Base-by-base conservation (phyloP, 2,797 vertebrate species). In the Mormyrops attenuatus region DNA sequence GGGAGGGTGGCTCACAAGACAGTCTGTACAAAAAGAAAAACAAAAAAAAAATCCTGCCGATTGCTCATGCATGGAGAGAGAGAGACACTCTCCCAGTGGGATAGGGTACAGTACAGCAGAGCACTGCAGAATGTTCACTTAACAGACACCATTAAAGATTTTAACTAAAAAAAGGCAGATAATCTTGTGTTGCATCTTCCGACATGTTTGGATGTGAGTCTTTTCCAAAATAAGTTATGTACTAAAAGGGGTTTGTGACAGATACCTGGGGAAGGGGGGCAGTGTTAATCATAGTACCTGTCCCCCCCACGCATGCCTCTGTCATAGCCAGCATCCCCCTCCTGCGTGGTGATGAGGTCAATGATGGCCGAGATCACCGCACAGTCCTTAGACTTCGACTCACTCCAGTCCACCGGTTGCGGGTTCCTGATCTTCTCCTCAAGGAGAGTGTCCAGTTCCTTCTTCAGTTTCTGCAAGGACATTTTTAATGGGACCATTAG, bases 261-360 rank as follows among this genome's bases (percentile, higher is more conserved):
- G 44, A 22, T 47, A 22, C 38, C 55, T 8, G 55, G 41, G 17
- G 17, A 2, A 1, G 47, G 41, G 34, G 34, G 15, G 38, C 1
- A 15, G 20, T 26, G 38, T 88, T 89, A 90, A n/a, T 90, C 80
- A 85, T 80, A 93, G 90, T 90, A 93, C 8, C 92, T 93, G 2
- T 92, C 91, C 91, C 95, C 94, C 89, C 94, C 93, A 0, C 92
- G 92, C 3, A 95, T 88, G 0, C 93, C 93, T 11, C 93, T 94
- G 92, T 94, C 94, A 85, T 94, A 93, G 11, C 93, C 90, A 20
- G 26, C 95, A 82, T 94, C 95, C 8, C 94, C 97, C 93, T 99
- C 99, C 94, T 99, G 98, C 8, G 98, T 99, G 89, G 97, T 99
- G 95, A 99, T 98, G 47, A 99, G 95, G 95, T 99, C 98, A 90